Evolutionary conservation across 2,888 invertebrate genomes (phyloP), one percentile per base, ranked within the genome.

Genomic region (Microctonus aethiopoides): DNA sequence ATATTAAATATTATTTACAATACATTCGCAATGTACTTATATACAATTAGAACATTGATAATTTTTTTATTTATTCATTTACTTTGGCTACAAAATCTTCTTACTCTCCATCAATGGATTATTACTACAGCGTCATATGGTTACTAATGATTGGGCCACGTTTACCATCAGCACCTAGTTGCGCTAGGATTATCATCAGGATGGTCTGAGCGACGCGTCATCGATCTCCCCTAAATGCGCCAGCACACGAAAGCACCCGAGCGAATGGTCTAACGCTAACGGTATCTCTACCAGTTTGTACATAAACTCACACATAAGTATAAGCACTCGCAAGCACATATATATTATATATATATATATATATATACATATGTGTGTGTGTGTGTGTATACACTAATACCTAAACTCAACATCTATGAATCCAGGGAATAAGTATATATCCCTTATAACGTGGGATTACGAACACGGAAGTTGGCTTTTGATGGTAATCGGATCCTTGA

Each of bases 181-280:
- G 22, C 52, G 13, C 20, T 20, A n/a, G 34, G 64, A 64, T 64
- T 64, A 64, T 64, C 64, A 64, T 64, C 34, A 36, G 51, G 64
- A 16, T 52, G 32, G 51, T 7, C 52, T 64, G 51, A 64, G 52
- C n/a, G 64, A 64, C 46, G 34, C 32, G 36, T 67, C 59, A 67
- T 67, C 51, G 67, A 67, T 67, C 67, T 67, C 29, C 29, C 34
- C 67, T 67, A 41, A 67, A 67, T 67, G 57, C 60, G 46, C n/a
- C 29, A 22, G 26, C 51, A 67, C 67, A 67, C 67, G 67, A 34
- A 67, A 66, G 41, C 41, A 41, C 11, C 46, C 16, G 5, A 16
- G 51, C n/a, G 24, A 5, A 63, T 51, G 36, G 41, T 34, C 41
- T 39, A 61, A 61, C 34, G 22, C 61, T 46, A 46, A 46, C 46